These are phyloP conservation scores for Colletes latitarsis DNA, from an alignment of 1,140 invertebrate species.

Conservation along the genomic window DNA sequence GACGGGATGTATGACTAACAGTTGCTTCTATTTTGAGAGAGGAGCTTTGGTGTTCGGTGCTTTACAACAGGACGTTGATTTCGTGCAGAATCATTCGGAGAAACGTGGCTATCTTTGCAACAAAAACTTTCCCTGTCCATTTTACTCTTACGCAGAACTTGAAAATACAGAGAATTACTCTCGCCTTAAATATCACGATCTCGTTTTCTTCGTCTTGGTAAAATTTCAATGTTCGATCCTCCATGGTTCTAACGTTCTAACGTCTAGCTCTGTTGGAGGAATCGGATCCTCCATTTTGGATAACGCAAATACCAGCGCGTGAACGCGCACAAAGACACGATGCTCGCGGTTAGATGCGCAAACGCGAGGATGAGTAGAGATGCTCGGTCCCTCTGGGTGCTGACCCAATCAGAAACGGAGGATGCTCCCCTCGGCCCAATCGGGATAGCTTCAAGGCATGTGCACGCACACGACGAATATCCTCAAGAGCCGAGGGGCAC, in stretches of 20 bases:
- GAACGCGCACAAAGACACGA: neutral
- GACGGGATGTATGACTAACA: conserved; percentile 79
- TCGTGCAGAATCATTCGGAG: neutral
- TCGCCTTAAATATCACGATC: too few species aligned
- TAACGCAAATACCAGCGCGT: conserved; percentile 16
- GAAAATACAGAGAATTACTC: too few species aligned
- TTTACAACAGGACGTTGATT: conserved; percentile 44
- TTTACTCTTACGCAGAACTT: too few species aligned
- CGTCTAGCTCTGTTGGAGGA: too few species aligned
- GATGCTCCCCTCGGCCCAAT: conserved; percentile 73
- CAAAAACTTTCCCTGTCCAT: neutral
- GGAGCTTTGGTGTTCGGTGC: conserved; percentile 57
- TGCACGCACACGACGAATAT: conserved; percentile 51
- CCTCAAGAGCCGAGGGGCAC: conserved; percentile 57
- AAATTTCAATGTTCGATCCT: neutral
- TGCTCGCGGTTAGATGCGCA: conserved; percentile 69
- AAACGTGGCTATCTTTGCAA: too few species aligned
- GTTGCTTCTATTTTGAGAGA: conserved; percentile 77
- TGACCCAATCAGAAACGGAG: conserved; percentile 62
- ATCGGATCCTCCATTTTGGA: conserved; percentile 74
- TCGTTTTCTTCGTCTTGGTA: neutral
- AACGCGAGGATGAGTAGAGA: conserved; percentile 80
- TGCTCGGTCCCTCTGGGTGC: conserved; percentile 53
- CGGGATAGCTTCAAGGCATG: conserved; percentile 59
- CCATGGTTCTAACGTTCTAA: too few species aligned